Evolutionary conservation across 2,888 invertebrate genomes (phyloP), one percentile per base, ranked within the genome.

Genomic region (Machimus atricapillus): DNA sequence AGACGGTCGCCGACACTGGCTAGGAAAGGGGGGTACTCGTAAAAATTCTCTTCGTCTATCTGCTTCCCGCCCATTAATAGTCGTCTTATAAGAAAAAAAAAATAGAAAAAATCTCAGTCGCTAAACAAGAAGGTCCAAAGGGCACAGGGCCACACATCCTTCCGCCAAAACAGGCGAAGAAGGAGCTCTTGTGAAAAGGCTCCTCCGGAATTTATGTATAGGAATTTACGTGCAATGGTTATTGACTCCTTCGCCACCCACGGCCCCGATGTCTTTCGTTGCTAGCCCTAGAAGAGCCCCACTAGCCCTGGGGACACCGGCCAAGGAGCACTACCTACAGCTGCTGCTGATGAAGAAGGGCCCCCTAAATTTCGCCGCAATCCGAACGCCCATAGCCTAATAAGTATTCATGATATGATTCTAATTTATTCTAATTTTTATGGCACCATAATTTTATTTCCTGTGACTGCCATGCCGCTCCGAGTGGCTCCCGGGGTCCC

Each of bases 351-450:
- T 66, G 82, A 83, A 79, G 58, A 83, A 83, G 27, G 79, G 34
- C 58, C 37, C 82, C 46, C 73, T 46, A 73, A 85, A 74, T 74
- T 85, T 74, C n/a, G 46, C 74, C 74, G 19, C 73, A 74, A 85
- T 85, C 74, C 74, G 16, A 74, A 74, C 52, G 34, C 76, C 34
- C n/a, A n/a, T n/a, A 37, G 12, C 43, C 74, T 85, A 85, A 85
- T 85, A 85, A 85, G 85, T 85, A 85, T 85, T 85, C 85, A 85
- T 85, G 85, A 85, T 85, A 85, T 85, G 85, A 85, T 85, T 85
- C 85, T 85, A 85, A 85, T 85, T 85, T 85, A 85, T 85, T 85
- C 85, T 85, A 85, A 85, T 85, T 85, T 85, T 85, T 85, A 85
- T 85, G 85, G 85, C 85, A 43, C 85, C 85, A 85, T 85, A 85